phyloP scores from a whole-genome alignment of 2,797 vertebrate genomes.

The Neosilurus mollespiculum region DNA sequence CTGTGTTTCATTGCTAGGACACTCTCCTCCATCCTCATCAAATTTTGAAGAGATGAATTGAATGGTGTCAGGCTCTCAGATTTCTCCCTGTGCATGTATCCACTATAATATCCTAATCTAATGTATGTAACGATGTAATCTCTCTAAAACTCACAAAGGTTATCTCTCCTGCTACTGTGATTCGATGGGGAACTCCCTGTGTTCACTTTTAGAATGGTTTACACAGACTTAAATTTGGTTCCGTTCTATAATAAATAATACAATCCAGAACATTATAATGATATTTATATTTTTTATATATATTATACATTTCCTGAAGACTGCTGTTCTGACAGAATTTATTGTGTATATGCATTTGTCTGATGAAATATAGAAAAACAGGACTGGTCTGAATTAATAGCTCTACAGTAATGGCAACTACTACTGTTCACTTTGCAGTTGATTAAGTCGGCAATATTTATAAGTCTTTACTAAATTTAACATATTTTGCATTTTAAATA shows the following conservation, averaged over 20 bases:
- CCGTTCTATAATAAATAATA: neutral
- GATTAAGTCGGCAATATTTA: neutral
- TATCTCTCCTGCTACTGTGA: neutral
- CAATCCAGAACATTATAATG: constrained; percentile 20
- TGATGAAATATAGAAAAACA: neutral
- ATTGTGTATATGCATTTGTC: neutral
- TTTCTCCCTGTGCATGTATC: constrained; percentile 41
- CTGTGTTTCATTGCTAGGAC: constrained; percentile 29
- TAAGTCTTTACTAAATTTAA: neutral
- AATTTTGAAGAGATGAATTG: constrained; percentile 65
- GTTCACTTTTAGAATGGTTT: neutral
- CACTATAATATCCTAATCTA: constrained; percentile 17
- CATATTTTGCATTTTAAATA: neutral
- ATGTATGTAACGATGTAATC: neutral
- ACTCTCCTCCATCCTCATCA: constrained; percentile 53
- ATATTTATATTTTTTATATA: no score
- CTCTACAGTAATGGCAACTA: neutral
- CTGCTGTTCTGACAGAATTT: neutral
- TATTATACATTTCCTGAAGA: neutral
- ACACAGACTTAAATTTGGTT: neutral
- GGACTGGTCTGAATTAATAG: constrained; percentile 26
- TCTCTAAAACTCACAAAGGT: constrained; percentile 1
- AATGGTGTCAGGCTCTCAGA: constrained; percentile 50
- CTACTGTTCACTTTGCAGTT: neutral
- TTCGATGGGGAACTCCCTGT: neutral